phyloP scores from a whole-genome alignment of 2,797 vertebrate genomes.

The Muscicapa comitata region DNA sequence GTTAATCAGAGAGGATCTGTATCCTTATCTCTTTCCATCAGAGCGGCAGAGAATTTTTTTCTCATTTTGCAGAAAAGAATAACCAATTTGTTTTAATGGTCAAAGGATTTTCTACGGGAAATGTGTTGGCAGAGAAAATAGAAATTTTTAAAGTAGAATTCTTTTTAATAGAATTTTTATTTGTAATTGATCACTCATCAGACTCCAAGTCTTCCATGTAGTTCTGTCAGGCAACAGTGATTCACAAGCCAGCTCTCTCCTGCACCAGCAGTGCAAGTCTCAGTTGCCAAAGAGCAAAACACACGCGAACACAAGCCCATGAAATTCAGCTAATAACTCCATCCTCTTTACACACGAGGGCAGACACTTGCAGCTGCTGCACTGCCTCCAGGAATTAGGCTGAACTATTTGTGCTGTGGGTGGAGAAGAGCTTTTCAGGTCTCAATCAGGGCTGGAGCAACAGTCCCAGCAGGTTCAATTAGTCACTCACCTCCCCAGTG shows the following conservation, averaged over 20 bases:
- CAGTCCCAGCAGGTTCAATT: conserved; percentile 33
- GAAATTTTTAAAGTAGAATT: not conserved
- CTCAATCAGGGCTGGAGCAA: not conserved
- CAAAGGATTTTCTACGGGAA: not conserved
- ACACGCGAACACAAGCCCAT: not conserved
- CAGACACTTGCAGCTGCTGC: not conserved
- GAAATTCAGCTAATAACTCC: not conserved
- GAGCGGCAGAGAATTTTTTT: not conserved
- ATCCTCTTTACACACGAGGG: not conserved
- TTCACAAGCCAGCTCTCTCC: not conserved
- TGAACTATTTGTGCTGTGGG: conserved; percentile 4
- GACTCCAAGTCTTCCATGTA: not conserved
- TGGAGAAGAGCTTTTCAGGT: not conserved
- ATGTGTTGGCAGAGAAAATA: not conserved
- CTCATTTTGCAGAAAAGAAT: not conserved
- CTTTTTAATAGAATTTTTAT: not conserved
- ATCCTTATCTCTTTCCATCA: not conserved
- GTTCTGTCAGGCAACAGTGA: not conserved
- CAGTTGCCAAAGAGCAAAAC: not conserved
- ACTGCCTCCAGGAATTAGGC: not conserved
- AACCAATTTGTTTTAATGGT: not conserved
- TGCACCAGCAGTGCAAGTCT: not conserved
- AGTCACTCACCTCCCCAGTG: not conserved
- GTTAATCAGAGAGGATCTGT: not conserved
- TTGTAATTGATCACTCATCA: not conserved